A percentile compares a stretch with the other conserved stretches of the same genome.
These are phyloP conservation scores for Conus canariensis DNA, from an alignment of 2,888 invertebrate genomes.

Conservation along the genomic window DNA sequence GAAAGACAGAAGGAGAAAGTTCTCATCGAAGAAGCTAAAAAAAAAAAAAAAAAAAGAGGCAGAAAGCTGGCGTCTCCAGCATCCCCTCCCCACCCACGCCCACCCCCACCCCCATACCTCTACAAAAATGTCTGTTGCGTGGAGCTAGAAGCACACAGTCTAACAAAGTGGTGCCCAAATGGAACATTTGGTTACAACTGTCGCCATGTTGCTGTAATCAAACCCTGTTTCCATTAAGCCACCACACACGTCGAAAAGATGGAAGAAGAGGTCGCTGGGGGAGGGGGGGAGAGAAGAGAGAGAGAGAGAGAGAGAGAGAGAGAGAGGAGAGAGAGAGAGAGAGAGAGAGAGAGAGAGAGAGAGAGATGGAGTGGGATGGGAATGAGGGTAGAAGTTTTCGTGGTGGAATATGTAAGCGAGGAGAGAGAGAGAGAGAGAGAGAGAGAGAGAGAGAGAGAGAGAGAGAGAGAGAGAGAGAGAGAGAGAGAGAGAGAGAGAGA, in stretches of 20 bases:
- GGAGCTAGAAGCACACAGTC: background rate
- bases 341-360: conserved; percentile 21
- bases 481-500: conserved; percentile 21
- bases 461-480: conserved; percentile 17
- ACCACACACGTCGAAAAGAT: conserved; percentile 19
- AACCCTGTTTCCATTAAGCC: conserved; percentile 15
- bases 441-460: conserved; percentile 4
- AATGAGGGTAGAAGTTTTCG: background rate
- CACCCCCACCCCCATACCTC: background rate
- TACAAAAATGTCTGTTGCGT: too few species aligned
- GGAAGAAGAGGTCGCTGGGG: background rate
- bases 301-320: background rate
- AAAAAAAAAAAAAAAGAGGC: too few species aligned
- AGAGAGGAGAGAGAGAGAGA: conserved; percentile 28
- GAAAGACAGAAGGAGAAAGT: too few species aligned
- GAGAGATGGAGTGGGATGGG: background rate
- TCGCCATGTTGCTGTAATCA: conserved; percentile 7
- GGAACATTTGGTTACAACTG: conserved; percentile 32
- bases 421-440: conserved; percentile 29
- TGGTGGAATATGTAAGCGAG: too few species aligned
- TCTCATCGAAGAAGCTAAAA: too few species aligned
- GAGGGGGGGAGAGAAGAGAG: background rate
- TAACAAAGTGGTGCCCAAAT: conserved; percentile 15
- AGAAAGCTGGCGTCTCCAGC: too few species aligned
- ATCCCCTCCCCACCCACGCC: too few species aligned